Base-by-base conservation (phyloP, 1,140 invertebrate genomes). In the Eumaeus atala region DNA sequence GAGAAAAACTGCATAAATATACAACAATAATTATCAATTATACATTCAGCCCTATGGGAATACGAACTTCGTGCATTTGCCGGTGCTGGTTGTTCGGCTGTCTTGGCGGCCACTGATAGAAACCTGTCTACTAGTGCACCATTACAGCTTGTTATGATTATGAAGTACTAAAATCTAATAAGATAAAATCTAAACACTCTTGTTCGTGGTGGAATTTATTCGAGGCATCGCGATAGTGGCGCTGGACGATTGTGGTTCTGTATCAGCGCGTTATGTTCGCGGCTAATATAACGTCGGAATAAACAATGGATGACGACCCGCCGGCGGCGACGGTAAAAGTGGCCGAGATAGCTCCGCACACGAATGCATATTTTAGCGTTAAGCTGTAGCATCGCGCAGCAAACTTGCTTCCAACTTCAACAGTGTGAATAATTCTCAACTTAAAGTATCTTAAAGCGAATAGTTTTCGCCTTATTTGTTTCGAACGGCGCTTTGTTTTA, bases 321-420 rank as follows among this genome's bases (percentile, higher is more conserved):
- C 49, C 70, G 64, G 53, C 63, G 72, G 66, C 67, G 59, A 72
- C 66, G 62, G 75, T 67, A 77, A 74, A 75, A 83, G 70, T 82
- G 72, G 72, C 72, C 73, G 72, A 78, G 78, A 77, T 76, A 82
- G 72, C 70, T 78, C 70, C 56, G 65, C 56, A 62, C 74, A 76
- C 72, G 73, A 77, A 81, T 84, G 78, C 78, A 86, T 86, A 86
- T 81, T 84, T 85, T 79, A 80, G 70, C 75, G 70, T 74, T 85
- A 80, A 80, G 75, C 75, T 78, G 72, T 68, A 67, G 69, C 64
- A 66, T 70, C 66, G 56, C 70, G 66, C 63, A 70, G 72, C 74
- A 74, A 77, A 81, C 80, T 81, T 79, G 72, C 73, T 74, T 67
- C 71, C 60, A 84, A 85, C 74, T 85, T 78, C 59, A 69, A 58